These are phyloP conservation scores for Tribolium castaneum DNA, from an alignment of 1,140 invertebrate species.

Conservation along the genomic window DNA sequence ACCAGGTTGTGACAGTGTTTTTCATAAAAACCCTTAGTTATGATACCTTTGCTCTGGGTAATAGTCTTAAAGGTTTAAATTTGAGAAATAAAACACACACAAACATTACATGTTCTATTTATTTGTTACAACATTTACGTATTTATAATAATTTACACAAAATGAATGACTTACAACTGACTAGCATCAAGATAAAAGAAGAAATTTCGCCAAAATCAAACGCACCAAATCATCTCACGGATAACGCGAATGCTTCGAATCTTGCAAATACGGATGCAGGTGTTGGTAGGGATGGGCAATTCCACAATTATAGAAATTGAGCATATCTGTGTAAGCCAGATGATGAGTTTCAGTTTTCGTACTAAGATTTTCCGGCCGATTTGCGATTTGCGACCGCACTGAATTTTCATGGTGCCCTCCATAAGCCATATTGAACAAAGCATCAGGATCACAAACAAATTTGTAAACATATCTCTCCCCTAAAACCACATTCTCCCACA, in stretches of 20 bases:
- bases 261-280: conserved; percentile 61
- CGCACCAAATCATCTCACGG: conserved; percentile 33
- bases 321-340: conserved; percentile 62
- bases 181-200: conserved; percentile 4
- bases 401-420: conserved; percentile 56
- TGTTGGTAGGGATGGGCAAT: conserved; percentile 62
- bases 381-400: conserved; percentile 42
- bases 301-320: conserved; percentile 63
- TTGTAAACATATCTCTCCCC: conserved; percentile 96
- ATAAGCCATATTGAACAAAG: conserved; percentile 89
- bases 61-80: too few relatives aligned
- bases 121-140: conserved; percentile 34
- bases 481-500: conserved; percentile 63
- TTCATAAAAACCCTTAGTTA: too few relatives aligned
- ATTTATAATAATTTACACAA: conserved; percentile 42
- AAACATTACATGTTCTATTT: not conserved
- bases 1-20: too few relatives aligned
- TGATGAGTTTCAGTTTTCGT: conserved; percentile 60
- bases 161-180: conserved; percentile 20
- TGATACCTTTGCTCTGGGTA: too few relatives aligned
- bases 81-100: not conserved
- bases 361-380: conserved; percentile 53
- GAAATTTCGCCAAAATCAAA: not conserved
- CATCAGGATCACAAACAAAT: conserved; percentile 95
- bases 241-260: conserved; percentile 51